A percentile compares a stretch with the other conserved stretches of the same genome.
Conservation (phyloP, 2,888 invertebrate genomes). For the Itoplectis maculator region DNA sequence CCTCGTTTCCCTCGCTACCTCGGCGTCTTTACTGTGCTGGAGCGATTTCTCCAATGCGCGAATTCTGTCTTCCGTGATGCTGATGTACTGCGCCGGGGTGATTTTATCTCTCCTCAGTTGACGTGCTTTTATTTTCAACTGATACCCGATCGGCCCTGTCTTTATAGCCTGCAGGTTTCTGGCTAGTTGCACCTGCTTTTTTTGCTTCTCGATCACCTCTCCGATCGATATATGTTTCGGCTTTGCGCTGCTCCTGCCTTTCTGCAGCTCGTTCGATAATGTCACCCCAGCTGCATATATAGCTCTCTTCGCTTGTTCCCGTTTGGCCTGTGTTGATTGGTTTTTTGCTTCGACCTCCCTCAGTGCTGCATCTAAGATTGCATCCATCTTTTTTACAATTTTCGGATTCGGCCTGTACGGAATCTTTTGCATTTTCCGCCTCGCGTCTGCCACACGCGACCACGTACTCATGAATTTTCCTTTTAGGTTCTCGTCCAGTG, state of each 20-base stretch:
- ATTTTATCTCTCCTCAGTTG: neutral
- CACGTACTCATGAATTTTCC: conserved; percentile 34
- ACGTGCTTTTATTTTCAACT: conserved; percentile 6
- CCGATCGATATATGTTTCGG: conserved; percentile 23
- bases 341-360: neutral
- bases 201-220: conserved; percentile 7
- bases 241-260: neutral
- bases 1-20: neutral
- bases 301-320: conserved; percentile 17
- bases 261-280: neutral
- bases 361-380: neutral
- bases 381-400: neutral
- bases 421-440: conserved; percentile 14
- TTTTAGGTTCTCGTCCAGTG: neutral
- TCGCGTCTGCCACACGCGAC: conserved; percentile 41
- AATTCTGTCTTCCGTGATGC: conserved; percentile 1
- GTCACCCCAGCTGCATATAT: conserved; percentile 22
- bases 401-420: neutral
- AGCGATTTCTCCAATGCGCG: neutral
- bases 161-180: conserved; percentile 2
- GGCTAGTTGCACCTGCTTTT: conserved; percentile 6
- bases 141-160: neutral
- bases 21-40: neutral
- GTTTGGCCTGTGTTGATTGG: neutral
- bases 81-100: conserved; percentile 23